A percentile compares a stretch with the other conserved stretches of the same genome.
Evolutionary conservation across 2,888 invertebrate species (phyloP).

Genomic region (Tenthredo livida): DNA sequence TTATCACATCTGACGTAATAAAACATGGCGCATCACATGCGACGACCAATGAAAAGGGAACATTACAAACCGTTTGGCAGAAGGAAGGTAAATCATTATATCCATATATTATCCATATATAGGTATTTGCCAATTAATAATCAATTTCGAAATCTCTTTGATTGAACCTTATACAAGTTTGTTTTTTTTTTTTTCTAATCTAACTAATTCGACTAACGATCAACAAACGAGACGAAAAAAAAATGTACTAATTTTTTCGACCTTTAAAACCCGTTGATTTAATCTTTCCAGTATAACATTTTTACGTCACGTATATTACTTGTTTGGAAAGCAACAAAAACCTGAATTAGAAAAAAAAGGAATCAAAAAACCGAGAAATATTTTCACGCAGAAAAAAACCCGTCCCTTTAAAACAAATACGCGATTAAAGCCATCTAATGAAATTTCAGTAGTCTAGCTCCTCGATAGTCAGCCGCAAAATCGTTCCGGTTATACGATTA

Average conservation of each 20-base stretch:
- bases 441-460: background rate
- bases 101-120: background rate
- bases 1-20: constrained; percentile 26
- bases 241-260: background rate
- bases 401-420: background rate
- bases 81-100: constrained; percentile 71
- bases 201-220: background rate
- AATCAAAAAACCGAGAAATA: background rate
- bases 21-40: constrained; percentile 73
- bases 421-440: background rate
- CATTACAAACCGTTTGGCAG: constrained; percentile 75
- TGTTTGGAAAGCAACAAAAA: background rate
- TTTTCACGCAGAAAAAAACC: background rate
- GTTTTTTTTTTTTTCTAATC: too few species aligned
- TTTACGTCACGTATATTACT: too few species aligned
- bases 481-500: background rate
- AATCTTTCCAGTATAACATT: background rate
- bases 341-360: background rate
- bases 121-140: too few species aligned
- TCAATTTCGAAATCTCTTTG: too few species aligned
- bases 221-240: background rate
- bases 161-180: too few species aligned
- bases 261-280: background rate
- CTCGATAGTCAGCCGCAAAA: constrained; percentile 13
- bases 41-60: constrained; percentile 71